Conservation (phyloP, 2,113 vertebrate genomes). For the Amphiprion ocellaris region DNA sequence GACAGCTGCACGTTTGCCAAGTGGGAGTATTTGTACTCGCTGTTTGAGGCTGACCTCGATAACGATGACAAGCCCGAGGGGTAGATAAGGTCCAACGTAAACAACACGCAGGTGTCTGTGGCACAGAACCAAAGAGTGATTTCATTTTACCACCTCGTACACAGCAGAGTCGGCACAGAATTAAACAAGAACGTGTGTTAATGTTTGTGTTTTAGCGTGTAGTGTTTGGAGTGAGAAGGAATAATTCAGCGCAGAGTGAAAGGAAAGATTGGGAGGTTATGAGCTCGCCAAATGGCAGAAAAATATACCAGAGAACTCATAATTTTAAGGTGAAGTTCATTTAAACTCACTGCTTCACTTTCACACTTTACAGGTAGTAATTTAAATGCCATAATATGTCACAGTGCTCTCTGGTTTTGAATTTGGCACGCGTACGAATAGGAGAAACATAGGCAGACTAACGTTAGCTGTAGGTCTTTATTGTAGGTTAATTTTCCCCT, state of each 20-base stretch:
- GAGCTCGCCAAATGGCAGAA: not conserved
- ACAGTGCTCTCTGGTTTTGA: not conserved
- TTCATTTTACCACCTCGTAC: constrained; percentile 53
- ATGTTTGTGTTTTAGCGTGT: constrained; percentile 25
- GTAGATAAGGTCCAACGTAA: constrained; percentile 45
- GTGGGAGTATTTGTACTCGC: constrained; percentile 34
- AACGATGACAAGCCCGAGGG: constrained; percentile 42
- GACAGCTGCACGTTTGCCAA: constrained; percentile 40
- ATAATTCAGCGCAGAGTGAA: not conserved
- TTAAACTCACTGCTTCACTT: constrained; percentile 11
- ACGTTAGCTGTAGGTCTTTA: not conserved
- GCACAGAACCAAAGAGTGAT: constrained; percentile 56
- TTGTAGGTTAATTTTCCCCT: not conserved
- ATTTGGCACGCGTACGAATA: not conserved
- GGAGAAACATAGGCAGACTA: not conserved
- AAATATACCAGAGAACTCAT: not conserved
- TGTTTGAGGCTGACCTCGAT: constrained; percentile 45
- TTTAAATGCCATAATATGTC: constrained; percentile 3
- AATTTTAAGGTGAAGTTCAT: constrained; percentile 10
- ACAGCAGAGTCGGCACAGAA: constrained; percentile 37
- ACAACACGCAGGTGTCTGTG: constrained; percentile 53
- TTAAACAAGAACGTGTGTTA: constrained; percentile 22
- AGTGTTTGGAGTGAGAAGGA: not conserved
- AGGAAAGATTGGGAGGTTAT: not conserved
- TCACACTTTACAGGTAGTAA: not conserved